Percentiles rank a stretch among this genome's conserved stretches.
Conservation (phyloP, 2,888 invertebrate genomes). For the Cheilosia impressa region DNA sequence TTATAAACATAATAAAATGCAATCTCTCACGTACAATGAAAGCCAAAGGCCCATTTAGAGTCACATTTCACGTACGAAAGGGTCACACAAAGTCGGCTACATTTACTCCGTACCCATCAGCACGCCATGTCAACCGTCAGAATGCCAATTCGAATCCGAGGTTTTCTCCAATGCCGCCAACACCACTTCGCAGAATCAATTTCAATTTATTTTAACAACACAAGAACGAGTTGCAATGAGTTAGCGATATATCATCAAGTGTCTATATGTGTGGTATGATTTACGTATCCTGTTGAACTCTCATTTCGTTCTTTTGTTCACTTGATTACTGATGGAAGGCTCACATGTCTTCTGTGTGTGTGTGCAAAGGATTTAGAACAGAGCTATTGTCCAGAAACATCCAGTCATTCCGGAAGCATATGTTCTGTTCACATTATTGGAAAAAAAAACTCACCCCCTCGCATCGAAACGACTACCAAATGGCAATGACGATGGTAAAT, state of each 20-base stretch:
- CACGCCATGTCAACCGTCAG: constrained; percentile 18
- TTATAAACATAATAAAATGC: constrained; percentile 9
- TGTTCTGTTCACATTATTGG: background rate
- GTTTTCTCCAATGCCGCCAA: background rate
- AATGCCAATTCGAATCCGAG: constrained; percentile 1
- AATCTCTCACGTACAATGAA: constrained; percentile 38
- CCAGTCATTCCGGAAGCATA: constrained; percentile 67
- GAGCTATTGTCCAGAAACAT: constrained; percentile 50
- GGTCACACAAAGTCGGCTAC: constrained; percentile 5
- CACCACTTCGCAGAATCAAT: constrained; percentile 49
- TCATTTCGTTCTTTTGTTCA: constrained; percentile 46
- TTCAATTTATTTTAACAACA: constrained; percentile 60
- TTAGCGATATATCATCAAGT: constrained; percentile 26
- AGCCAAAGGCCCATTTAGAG: constrained; percentile 29
- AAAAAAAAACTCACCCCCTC: constrained; percentile 14
- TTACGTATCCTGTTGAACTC: constrained; percentile 43
- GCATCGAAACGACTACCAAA: constrained; percentile 7
- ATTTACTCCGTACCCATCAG: constrained; percentile 17
- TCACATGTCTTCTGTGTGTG: background rate
- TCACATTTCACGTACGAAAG: constrained; percentile 18
- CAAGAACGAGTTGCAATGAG: constrained; percentile 14
- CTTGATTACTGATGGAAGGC: constrained; percentile 39
- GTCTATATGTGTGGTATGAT: constrained; percentile 43
- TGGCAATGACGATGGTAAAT: constrained; percentile 4
- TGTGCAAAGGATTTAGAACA: constrained; percentile 41